Conservation (phyloP, 2,888 invertebrate genomes). For the Cryptocephalus primarius region DNA sequence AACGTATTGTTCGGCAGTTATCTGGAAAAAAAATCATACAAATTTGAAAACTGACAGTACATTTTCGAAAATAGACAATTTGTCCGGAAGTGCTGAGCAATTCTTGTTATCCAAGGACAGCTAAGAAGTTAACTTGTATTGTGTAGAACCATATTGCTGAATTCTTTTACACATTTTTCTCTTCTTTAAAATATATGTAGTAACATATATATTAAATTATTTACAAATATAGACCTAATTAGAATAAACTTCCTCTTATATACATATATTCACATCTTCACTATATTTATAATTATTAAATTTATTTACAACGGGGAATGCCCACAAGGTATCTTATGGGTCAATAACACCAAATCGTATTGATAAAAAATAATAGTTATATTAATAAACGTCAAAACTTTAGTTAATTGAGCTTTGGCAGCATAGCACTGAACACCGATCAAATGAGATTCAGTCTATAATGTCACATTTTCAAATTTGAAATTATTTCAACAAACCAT, state of each 20-base stretch:
- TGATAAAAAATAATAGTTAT: constrained; percentile 1
- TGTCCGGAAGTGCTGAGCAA: too few species aligned
- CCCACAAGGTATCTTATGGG: constrained; percentile 24
- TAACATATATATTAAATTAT: constrained; percentile 26
- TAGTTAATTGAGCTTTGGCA: constrained; percentile 7
- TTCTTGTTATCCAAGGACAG: constrained; percentile 7
- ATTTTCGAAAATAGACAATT: too few species aligned
- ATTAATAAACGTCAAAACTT: constrained; percentile 1
- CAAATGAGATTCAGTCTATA: not conserved
- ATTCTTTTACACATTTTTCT: constrained; percentile 29
- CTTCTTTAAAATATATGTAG: constrained; percentile 31
- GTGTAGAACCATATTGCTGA: constrained; percentile 34
- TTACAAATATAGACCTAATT: constrained; percentile 31
- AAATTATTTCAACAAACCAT: too few species aligned
- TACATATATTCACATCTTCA: constrained; percentile 33
- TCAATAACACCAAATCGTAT: constrained; percentile 15
- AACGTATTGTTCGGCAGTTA: too few species aligned
- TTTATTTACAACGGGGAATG: constrained; percentile 29
- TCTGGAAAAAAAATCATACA: too few species aligned
- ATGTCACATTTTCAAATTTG: too few species aligned
- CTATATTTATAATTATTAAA: constrained; percentile 22
- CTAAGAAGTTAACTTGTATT: constrained; percentile 22
- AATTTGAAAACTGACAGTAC: too few species aligned
- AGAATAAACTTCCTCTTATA: constrained; percentile 34
- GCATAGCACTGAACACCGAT: constrained; percentile 6